Evolutionary conservation across 1,140 invertebrate species (phyloP), one percentile per base, ranked within the genome.

Genomic region (Diprion similis): DNA sequence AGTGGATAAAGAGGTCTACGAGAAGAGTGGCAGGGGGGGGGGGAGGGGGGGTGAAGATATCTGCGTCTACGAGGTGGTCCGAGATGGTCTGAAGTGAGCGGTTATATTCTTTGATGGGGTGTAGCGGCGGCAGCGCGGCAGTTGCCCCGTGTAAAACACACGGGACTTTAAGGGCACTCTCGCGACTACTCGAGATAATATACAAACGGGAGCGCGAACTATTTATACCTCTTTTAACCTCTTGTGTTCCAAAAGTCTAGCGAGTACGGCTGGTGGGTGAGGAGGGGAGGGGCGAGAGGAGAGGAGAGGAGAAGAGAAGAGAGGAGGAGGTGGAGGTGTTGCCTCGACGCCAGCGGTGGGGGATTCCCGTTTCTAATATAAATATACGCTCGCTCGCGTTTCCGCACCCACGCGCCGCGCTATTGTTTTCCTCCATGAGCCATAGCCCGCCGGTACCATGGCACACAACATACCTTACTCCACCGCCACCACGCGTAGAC

Each of bases 131-230:
- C 66, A 10, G 66, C 66, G 66, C 66, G 18, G 37, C 66, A 45
- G 17, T 18, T 18, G 66, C 66, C 37, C 66, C 51, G 51, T 59
- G 51, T 59, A 59, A 59, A 59, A 59, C 51, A 37, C 11, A 15
- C 51, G 11, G 11, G 66, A 68, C 66, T 15, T 68, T 68, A 75
- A 80, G 79, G 78, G 73, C 78, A 78, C 77, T 80, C 24, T 37
- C 24, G 24, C 79, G 79, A 80, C 79, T 71, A 70, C 66, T 59
- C 74, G 78, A 74, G 77, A 80, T 77, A 80, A 80, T 80, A 80
- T 59, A 59, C 73, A 80, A 78, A 80, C 66, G 24, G 24, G 24
- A 37, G 24, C 46, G 77, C 65, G 74, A 68, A 80, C 70, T 78
- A 80, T 80, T 80, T 80, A 80, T 77, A 80, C 78, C 78, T 17